These are phyloP conservation scores for Parazoanthus atlanticus DNA, from an alignment of 92 coral and sea anemone genomes.

Conservation along the genomic window DNA sequence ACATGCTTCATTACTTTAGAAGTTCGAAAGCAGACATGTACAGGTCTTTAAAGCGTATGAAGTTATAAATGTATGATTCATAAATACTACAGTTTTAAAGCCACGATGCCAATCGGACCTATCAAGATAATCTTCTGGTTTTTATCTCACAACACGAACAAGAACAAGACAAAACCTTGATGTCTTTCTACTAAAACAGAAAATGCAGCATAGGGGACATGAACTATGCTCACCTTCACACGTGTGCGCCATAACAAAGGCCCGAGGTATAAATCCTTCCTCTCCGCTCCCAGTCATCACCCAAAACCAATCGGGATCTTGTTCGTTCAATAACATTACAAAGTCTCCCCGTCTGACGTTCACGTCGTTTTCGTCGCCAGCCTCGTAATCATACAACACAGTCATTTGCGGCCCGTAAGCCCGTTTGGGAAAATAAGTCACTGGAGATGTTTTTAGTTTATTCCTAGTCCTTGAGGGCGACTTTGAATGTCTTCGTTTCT, in stretches of 20 bases:
- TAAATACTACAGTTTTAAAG: no score
- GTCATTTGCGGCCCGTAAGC: conserved; percentile 83
- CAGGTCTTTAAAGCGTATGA: no score
- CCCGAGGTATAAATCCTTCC: conserved; percentile 84
- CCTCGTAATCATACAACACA: conserved; percentile 77
- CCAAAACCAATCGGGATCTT: conserved; percentile 90
- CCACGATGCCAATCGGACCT: no score
- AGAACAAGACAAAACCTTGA: neutral
- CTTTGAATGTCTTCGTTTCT: conserved; percentile 35
- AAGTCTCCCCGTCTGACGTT: conserved; percentile 79
- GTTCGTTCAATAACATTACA: conserved; percentile 85
- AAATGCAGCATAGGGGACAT: neutral
- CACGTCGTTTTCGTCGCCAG: conserved; percentile 79
- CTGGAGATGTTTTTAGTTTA: conserved; percentile 44
- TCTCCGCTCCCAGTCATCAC: conserved; percentile 78
- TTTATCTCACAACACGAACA: no score
- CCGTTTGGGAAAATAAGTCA: conserved; percentile 85
- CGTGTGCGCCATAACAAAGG: conserved; percentile 79
- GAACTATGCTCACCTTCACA: conserved; percentile 79
- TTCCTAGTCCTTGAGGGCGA: conserved; percentile 27
- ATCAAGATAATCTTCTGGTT: no score
- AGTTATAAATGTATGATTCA: no score
- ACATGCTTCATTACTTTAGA: no score
- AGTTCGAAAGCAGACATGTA: no score
- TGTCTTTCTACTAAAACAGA: no score